Evolutionary conservation across 1,140 invertebrate genomes (phyloP).

Genomic region (Pseudobourletiella spinata): DNA sequence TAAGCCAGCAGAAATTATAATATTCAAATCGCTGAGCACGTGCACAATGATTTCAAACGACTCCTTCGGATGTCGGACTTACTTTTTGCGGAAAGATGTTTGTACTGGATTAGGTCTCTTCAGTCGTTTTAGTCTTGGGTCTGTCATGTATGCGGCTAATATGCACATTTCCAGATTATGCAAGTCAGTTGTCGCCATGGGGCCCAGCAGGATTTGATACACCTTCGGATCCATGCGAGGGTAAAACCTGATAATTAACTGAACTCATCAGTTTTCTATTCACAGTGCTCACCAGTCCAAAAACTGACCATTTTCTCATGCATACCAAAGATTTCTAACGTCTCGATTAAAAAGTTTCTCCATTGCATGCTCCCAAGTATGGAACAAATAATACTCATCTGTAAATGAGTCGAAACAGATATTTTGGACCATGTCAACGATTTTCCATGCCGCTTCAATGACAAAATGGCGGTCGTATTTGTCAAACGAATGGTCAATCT

Average conservation of each 20-base stretch:
- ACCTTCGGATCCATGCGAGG: conserved; percentile 12
- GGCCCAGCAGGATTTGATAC: conserved; percentile 13
- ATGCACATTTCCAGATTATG: conserved; percentile 23
- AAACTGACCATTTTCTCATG: neutral
- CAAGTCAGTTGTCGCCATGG: conserved; percentile 18
- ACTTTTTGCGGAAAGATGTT: neutral
- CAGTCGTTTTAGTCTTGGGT: conserved; percentile 5
- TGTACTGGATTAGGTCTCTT: neutral
- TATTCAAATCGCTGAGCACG: neutral
- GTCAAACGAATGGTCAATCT: neutral
- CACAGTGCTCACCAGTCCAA: neutral
- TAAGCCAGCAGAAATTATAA: neutral
- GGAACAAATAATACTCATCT: conserved; percentile 17
- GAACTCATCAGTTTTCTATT: neutral
- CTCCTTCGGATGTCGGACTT: neutral
- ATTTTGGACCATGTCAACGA: conserved; percentile 21
- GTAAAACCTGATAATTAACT: conserved; percentile 4
- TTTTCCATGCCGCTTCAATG: conserved; percentile 17
- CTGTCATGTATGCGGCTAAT: conserved; percentile 14
- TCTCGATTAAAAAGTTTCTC: conserved; percentile 28
- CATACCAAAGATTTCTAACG: conserved; percentile 21
- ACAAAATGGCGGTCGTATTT: conserved; percentile 18
- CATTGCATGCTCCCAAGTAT: conserved; percentile 21
- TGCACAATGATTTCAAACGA: neutral
- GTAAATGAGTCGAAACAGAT: conserved; percentile 9